A percentile compares a stretch with the other conserved stretches of the same genome.
These are phyloP conservation scores for Panagrolaimus sp. DNA, from an alignment of 1,140 invertebrate species.

Conservation along the genomic window DNA sequence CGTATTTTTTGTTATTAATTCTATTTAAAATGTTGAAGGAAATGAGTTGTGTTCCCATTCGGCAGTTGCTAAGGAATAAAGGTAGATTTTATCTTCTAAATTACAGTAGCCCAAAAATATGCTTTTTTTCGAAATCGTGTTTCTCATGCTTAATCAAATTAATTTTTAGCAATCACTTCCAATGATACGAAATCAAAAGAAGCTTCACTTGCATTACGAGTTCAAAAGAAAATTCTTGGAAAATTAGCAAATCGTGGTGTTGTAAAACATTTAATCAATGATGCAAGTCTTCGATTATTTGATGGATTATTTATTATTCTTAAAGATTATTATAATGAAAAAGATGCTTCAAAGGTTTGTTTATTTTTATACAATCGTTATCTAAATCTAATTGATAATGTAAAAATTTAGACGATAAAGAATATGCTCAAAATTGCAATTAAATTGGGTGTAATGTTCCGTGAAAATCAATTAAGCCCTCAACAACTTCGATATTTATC, in stretches of 20 bases:
- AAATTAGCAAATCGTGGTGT: conserved; percentile 13
- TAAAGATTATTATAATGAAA: conserved; percentile 19
- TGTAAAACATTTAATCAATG: conserved; percentile 18
- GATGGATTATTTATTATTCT: conserved; percentile 9
- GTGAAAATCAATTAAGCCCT: conserved; percentile 1
- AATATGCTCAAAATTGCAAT: background rate
- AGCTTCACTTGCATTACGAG: background rate
- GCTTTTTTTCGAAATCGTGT: no score
- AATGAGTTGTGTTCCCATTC: no score
- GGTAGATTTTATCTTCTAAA: no score
- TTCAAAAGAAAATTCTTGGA: conserved; percentile 18
- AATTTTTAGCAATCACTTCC: no score
- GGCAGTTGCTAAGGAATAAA: no score
- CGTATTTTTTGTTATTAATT: no score
- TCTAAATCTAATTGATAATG: background rate
- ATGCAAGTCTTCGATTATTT: conserved; percentile 4
- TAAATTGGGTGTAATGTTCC: conserved; percentile 13
- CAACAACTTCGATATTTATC: no score
- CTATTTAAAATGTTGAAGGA: no score
- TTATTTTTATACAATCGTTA: background rate
- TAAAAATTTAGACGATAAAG: conserved; percentile 1
- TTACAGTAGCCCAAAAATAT: no score
- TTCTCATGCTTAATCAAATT: no score
- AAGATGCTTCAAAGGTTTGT: conserved; percentile 18
- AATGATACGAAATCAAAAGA: no score